Evolutionary conservation across 2,113 vertebrate species (phyloP).

Genomic region (Suncus etruscus): DNA sequence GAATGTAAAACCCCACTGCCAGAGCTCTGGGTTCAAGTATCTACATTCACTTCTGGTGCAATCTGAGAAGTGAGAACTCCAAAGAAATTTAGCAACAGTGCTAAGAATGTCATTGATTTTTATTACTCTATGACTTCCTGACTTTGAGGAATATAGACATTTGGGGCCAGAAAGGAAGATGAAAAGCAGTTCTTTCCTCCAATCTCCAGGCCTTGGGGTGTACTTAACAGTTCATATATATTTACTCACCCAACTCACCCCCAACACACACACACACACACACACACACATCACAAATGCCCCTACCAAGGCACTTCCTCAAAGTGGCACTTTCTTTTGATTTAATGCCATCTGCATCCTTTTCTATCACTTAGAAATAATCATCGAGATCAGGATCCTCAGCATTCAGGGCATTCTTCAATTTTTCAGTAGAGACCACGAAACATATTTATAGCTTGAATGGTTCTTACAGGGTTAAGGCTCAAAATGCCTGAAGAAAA

Average conservation of each 20-base stretch:
- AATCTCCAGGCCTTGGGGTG: fast-evolving
- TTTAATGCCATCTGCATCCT: neutral
- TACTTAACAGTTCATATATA: neutral
- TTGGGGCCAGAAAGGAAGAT: slow-evolving; percentile 44
- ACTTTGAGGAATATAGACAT: slow-evolving; percentile 54
- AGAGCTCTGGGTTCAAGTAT: neutral
- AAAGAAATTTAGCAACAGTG: neutral
- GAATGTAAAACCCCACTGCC: neutral
- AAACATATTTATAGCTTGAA: fast-evolving
- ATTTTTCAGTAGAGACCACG: neutral
- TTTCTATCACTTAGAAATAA: slow-evolving; percentile 66
- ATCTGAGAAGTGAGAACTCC: slow-evolving; percentile 29
- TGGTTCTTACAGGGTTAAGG: slow-evolving; percentile 83
- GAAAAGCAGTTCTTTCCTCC: slow-evolving; percentile 33
- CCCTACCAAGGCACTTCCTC: too few species aligned
- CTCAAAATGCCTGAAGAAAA: slow-evolving; percentile 83
- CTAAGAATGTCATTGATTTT: neutral
- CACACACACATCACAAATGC: too few species aligned
- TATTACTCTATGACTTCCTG: slow-evolving; percentile 45
- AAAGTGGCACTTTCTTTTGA: neutral
- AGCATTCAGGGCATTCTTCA: neutral
- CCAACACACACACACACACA: too few species aligned
- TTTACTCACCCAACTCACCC: neutral
- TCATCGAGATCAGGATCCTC: neutral
- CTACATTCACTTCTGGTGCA: slow-evolving; percentile 58